These are phyloP conservation scores for Schlechtendalia chinensis DNA, from an alignment of 1,140 invertebrate species.

Conservation along the genomic window DNA sequence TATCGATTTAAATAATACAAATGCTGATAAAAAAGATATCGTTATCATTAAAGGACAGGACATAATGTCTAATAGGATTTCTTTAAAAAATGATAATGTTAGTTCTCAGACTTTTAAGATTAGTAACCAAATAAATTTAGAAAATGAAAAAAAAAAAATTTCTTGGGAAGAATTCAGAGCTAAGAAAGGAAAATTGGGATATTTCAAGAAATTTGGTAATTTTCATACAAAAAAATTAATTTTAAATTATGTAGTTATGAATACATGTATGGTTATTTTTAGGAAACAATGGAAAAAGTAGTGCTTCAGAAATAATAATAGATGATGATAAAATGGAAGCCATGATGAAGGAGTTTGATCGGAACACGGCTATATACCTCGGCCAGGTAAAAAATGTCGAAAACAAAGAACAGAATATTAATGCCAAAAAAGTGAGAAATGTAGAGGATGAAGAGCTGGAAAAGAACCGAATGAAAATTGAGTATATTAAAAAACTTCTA, in stretches of 20 bases:
- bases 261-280: background rate
- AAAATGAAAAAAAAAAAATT: constrained; percentile 43
- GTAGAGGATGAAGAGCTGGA: constrained; percentile 17
- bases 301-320: background rate
- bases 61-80: background rate
- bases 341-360: constrained; percentile 28
- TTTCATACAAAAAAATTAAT: background rate
- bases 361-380: constrained; percentile 26
- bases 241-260: background rate
- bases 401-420: background rate
- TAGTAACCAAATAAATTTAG: background rate
- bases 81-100: background rate
- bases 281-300: background rate
- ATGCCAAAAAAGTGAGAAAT: background rate
- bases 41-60: background rate
- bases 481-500: constrained; percentile 27
- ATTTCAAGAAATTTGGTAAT: background rate
- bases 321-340: constrained; percentile 20
- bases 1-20: background rate
- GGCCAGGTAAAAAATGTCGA: constrained; percentile 13
- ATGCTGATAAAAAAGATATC: background rate
- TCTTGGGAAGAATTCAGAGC: constrained; percentile 36
- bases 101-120: background rate
- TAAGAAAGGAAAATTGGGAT: constrained; percentile 29
- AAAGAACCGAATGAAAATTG: constrained; percentile 38